phyloP scores from a whole-genome alignment of 2,888 invertebrate species.

The Sphecodes monilicornis region DNA sequence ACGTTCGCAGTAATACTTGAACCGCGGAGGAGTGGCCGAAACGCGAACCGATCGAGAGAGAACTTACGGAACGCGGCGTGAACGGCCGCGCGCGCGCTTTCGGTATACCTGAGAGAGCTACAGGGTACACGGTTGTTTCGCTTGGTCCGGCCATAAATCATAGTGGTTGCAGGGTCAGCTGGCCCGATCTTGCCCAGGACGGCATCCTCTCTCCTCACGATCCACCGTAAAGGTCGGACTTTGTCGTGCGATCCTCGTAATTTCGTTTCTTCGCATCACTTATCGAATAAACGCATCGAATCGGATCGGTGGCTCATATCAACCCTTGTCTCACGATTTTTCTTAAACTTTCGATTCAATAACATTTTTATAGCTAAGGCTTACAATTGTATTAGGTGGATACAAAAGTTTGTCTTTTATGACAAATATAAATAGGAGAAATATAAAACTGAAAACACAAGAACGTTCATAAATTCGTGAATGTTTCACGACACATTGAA shows the following conservation, averaged over 20 bases:
- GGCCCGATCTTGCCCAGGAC: conserved; percentile 73
- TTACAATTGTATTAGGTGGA: too few species aligned
- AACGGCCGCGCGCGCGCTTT: conserved; percentile 64
- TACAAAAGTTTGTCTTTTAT: too few species aligned
- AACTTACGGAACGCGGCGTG: conserved; percentile 69
- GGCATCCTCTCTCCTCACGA: conserved; percentile 72
- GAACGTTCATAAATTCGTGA: too few species aligned
- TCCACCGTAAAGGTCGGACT: conserved; percentile 73
- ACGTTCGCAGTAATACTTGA: conserved; percentile 65
- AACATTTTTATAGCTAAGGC: background rate
- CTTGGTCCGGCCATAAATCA: conserved; percentile 79
- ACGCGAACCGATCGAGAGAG: conserved; percentile 42
- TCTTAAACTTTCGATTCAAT: background rate
- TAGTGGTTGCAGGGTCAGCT: conserved; percentile 78
- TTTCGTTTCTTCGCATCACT: background rate
- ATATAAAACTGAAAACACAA: too few species aligned
- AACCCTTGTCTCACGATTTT: background rate
- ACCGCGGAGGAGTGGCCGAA: conserved; percentile 8
- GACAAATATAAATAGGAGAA: too few species aligned
- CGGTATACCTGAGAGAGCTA: conserved; percentile 76
- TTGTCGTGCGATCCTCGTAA: conserved; percentile 37
- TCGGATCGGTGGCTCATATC: background rate
- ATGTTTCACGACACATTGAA: too few species aligned
- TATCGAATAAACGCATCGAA: background rate
- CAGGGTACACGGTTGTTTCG: conserved; percentile 77